Base-by-base conservation (phyloP, 2,888 invertebrate species). In the Dryocosmus kuriphilus region DNA sequence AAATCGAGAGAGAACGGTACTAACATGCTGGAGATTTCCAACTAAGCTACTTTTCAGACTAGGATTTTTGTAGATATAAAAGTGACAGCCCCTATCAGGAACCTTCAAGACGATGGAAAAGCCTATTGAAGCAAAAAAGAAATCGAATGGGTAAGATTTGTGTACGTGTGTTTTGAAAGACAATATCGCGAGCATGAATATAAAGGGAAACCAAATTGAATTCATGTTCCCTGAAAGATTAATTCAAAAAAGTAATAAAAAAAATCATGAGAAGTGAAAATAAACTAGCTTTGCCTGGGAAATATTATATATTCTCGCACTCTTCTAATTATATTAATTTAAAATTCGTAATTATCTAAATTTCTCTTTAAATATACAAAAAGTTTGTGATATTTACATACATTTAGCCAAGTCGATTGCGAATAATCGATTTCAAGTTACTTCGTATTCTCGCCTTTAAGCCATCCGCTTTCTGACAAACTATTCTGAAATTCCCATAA, bases 101-200 rank as follows among this genome's bases (percentile, higher is more conserved):
- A 67, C 46, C 24, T 65, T 24, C 16, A 22, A n/a, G 11, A 24
- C 8, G 51, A n/a, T 14, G 30, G 51, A 51, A 30, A 51, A 24
- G 32, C 30, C 30, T 51, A 71, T 27, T 30, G 51, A 51, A 30
- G n/a, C 11, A 51, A 51, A 51, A 51, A n/a, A 71, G 9, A 71
- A 51, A 71, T 71, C 51, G 71, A 51, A 30, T 51, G 16, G 30
- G 2, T 51, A n/a, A 51, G 32, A 71, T 30, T 51, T 16, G 32
- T 51, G 51, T 71, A 51, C 51, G 22, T 51, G 30, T 71, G 71
- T 51, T 30, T 51, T 27, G 71, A 71, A 71, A n/a, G 71, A 51
- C 19, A 71, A 51, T 30, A 51, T 57, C 24, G 1, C 27, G 30
- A 71, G 27, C n/a, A 22, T 41, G 19, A 30, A 38, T 16, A 22